Base-by-base conservation (phyloP, 2,888 invertebrate genomes). In the Homarus gammarus region DNA sequence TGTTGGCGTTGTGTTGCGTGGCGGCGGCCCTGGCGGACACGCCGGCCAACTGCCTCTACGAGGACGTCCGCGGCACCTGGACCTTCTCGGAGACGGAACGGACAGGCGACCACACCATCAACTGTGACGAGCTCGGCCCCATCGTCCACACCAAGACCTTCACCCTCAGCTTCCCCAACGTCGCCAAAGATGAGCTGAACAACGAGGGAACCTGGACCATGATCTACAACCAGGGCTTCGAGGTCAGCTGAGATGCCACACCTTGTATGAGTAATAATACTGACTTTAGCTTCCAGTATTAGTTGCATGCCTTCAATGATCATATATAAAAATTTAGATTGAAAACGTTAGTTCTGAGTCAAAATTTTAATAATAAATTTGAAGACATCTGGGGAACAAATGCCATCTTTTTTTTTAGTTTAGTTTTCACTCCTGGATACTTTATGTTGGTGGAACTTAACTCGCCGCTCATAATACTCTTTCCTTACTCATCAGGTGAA, bases 181-280 rank as follows among this genome's bases (percentile, higher is more conserved):
- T 38, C 27, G 89, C 64, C 27, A 84, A 27, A n/a, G 89, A 89
- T 36, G 89, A 94, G 84, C 93, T 93, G 92, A 94, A 94, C 5
- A 94, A 95, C 92, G 90, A 92, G 61, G 95, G 95, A 44, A 93
- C 93, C 83, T 95, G 95, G 95, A 95, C 95, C 10, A 92, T 95
- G 84, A 94, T 95, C 64, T 95, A 95, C 92, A 95, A 95, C 91
- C 94, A 95, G 83, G 95, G 95, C 40, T 91, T 91, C 88, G 91
- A 91, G 82, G 91, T 15, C 1, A n/a, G 85, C 12, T 83, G n/a
- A 40, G 31, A 31, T 6, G 27, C 49, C n/a, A n/a, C n/a, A n/a
- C n/a, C n/a, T n/a, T n/a, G n/a, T n/a, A n/a, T n/a, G n/a, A n/a
- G n/a, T n/a, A 27, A 10, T 64, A 73, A 73, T 73, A 10, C 73